Evolutionary conservation across 2,797 vertebrate species (phyloP).

Genomic region (Peromyscus attwateri): DNA sequence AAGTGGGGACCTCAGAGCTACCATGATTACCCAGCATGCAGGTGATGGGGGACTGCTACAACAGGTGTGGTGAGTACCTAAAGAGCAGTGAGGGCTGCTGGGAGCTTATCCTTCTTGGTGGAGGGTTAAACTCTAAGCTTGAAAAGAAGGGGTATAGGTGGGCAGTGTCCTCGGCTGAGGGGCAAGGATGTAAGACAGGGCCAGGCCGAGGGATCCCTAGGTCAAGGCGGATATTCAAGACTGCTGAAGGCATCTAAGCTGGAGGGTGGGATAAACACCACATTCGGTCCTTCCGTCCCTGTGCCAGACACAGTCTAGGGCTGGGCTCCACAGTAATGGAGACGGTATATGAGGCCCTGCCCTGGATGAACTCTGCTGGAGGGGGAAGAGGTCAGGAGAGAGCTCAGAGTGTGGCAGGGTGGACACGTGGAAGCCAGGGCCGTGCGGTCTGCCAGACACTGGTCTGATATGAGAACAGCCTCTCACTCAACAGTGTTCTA

Average conservation of each 20-base stretch:
- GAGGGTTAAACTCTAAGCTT: neutral
- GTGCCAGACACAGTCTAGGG: too few relatives aligned
- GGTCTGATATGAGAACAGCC: neutral
- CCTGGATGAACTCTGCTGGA: neutral
- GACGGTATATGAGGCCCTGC: neutral
- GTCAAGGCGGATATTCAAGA: neutral
- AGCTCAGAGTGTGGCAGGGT: neutral
- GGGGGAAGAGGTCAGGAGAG: neutral
- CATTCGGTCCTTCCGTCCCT: neutral
- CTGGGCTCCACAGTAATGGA: neutral
- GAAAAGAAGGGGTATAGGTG: neutral
- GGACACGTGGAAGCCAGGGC: neutral
- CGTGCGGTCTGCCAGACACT: rapidly evolving
- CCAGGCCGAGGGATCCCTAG: neutral
- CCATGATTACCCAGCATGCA: neutral
- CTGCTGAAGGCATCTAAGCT: neutral
- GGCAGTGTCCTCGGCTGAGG: neutral
- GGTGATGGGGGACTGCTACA: too few relatives aligned
- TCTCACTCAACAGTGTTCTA: neutral
- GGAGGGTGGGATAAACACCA: neutral
- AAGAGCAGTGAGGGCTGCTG: neutral
- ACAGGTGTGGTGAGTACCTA: neutral
- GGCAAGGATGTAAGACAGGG: neutral
- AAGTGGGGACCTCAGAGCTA: neutral
- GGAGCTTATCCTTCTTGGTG: neutral